Evolutionary conservation across 2,113 vertebrate species (phyloP).

Genomic region (Onychostoma macrolepis): DNA sequence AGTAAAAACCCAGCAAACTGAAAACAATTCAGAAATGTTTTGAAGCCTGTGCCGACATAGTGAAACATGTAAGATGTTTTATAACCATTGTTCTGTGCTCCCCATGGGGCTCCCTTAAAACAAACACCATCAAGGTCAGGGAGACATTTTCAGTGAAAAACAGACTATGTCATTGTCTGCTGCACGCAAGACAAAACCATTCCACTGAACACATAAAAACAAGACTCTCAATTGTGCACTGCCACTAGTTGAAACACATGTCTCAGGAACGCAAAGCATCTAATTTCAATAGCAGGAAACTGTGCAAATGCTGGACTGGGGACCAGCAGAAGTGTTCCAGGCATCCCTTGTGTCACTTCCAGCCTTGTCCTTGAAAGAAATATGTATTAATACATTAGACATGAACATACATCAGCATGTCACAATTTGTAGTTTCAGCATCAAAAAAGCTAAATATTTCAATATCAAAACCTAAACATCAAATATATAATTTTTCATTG

Average conservation of each 20-base stretch:
- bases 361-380: too few relatives aligned
- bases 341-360: neutral
- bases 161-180: constrained; percentile 19
- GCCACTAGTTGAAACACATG: constrained; percentile 32
- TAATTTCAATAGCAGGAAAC: constrained; percentile 53
- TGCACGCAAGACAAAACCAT: constrained; percentile 15
- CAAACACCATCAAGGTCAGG: constrained; percentile 48
- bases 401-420: too few relatives aligned
- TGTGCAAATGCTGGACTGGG: neutral
- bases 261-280: constrained; percentile 34
- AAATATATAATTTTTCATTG: neutral
- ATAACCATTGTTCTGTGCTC: constrained; percentile 47
- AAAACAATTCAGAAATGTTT: constrained; percentile 10
- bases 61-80: constrained; percentile 31
- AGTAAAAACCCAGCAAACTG: neutral
- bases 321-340: neutral
- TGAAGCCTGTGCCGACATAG: constrained; percentile 20
- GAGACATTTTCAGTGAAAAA: constrained; percentile 29
- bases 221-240: constrained; percentile 11
- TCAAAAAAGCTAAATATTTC: neutral
- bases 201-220: constrained; percentile 4
- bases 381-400: too few relatives aligned
- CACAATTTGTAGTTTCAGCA: too few relatives aligned
- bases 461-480: neutral
- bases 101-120: constrained; percentile 19